Evolutionary conservation across 23 tunicate species (phyloP).

Genomic region (Corella eumyota): DNA sequence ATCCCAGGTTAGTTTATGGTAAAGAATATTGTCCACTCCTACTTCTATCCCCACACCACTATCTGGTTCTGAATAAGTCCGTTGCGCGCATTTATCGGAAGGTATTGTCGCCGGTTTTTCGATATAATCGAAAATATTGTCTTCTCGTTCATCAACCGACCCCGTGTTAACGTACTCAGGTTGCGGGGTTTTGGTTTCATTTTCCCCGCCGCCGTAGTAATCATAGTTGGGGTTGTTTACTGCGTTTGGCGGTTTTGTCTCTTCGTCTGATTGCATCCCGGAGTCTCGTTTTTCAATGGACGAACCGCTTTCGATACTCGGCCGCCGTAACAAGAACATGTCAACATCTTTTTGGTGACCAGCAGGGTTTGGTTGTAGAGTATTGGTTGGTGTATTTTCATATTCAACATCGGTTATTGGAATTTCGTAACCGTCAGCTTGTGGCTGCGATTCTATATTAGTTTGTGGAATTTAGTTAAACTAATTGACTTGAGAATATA

Average conservation of each 20-base stretch:
- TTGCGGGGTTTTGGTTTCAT: background rate
- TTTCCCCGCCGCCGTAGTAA: conserved; percentile 24
- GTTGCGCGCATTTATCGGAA: too few relatives aligned
- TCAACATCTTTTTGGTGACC: too few relatives aligned
- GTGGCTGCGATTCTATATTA: too few relatives aligned
- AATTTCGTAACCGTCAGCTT: background rate
- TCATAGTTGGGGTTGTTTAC: conserved; percentile 79
- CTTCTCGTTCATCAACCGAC: conserved; percentile 11
- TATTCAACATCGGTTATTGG: conserved; percentile 10
- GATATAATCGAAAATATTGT: too few relatives aligned
- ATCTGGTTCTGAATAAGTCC: conserved; percentile 88
- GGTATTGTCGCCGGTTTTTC: too few relatives aligned
- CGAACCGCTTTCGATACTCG: conserved; percentile 28
- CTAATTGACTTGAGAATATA: too few relatives aligned
- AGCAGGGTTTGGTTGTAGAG: background rate
- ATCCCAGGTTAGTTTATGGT: conserved; percentile 48
- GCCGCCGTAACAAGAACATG: conserved; percentile 13
- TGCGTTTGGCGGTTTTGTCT: conserved; percentile 24
- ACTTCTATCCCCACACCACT: conserved; percentile 86
- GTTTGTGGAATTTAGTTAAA: too few relatives aligned
- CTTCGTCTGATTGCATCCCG: conserved; percentile 81
- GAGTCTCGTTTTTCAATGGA: conserved; percentile 79
- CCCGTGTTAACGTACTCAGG: too few relatives aligned
- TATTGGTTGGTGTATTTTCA: conserved; percentile 6
- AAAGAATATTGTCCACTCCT: conserved; percentile 57